Evolutionary conservation across 1,140 invertebrate species (phyloP), one percentile per base, ranked within the genome.

Genomic region (Magallana ariakensis): DNA sequence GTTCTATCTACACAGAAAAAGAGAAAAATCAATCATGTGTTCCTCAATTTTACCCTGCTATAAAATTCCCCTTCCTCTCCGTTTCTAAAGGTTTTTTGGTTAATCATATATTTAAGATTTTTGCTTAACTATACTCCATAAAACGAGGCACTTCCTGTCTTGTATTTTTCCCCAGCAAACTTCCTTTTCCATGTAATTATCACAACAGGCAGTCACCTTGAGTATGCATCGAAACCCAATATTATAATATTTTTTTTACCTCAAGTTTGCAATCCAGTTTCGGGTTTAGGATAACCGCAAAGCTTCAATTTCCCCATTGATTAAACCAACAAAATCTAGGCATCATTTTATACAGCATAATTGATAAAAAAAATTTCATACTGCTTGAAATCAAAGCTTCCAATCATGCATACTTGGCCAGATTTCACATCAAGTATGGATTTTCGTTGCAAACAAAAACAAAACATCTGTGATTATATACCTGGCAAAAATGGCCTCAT

Each of bases 271-370:
- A 46, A 46, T 46, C 5, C 22, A 11, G 66, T 75, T 75, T 19
- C 33, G 9, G 66, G 19, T 75, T 75, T 75, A 7, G 13, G 9
- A 1, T 11, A 33, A 75, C 22, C 66, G 33, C 66, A 33, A 11
- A 26, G 66, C 19, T 75, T 46, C 33, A 46, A 75, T 26, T 26
- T 75, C 22, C 8, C 11, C 16, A 75, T 75, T 75, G 66, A 75
- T 75, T 75, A 75, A 75, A 26, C 66, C 22, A 75, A 75, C 66
- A 75, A 75, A 75, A 75, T 75, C 66, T 75, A 13, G 22, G 66
- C 22, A 75, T 75, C 66, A 75, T 33, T 75, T 75, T 13, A 46
- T 46, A 46, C 22, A 19, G 66, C 22, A 22, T 75, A 75, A 75
- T 75, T 75, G 66, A 75, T 75, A 75, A 75, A 46, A 46, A 46